A percentile compares a stretch with the other conserved stretches of the same genome.
Evolutionary conservation across 1,140 invertebrate species (phyloP).

Genomic region (Panagrolaimus sp.): DNA sequence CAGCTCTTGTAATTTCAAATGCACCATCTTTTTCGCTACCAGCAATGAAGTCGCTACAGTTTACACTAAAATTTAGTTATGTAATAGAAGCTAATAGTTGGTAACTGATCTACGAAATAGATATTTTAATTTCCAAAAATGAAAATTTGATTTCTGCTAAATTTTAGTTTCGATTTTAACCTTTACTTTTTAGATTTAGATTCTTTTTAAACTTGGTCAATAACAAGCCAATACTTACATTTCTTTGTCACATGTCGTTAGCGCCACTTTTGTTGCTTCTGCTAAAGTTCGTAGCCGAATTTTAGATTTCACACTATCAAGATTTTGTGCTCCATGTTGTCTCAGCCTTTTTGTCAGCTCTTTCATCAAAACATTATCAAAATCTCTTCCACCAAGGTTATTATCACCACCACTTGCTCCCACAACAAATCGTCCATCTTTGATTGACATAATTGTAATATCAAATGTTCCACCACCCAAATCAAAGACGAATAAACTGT

Average conservation of each 20-base stretch:
- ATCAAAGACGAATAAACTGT: slow-evolving; percentile 71
- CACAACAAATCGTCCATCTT: slow-evolving; percentile 85
- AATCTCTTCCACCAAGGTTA: slow-evolving; percentile 77
- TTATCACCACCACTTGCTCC: slow-evolving; percentile 67
- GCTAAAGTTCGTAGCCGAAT: slow-evolving; percentile 82
- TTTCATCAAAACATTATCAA: slow-evolving; percentile 76
- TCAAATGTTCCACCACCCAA: slow-evolving; percentile 93
- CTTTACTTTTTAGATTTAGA: no score
- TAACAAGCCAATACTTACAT: slow-evolving; percentile 52
- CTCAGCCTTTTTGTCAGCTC: slow-evolving; percentile 93
- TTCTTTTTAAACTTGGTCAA: no score
- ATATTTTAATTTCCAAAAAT: no score
- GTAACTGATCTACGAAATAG: no score
- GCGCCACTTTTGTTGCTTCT: slow-evolving; percentile 83
- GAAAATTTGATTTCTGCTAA: no score
- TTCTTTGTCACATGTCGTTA: slow-evolving; percentile 83
- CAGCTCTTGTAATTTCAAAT: no score
- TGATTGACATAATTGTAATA: slow-evolving; percentile 85
- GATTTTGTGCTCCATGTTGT: slow-evolving; percentile 37
- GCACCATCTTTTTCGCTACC: slow-evolving; percentile 63
- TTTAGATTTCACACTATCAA: slow-evolving; percentile 25
- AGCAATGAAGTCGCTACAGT: slow-evolving; percentile 68
- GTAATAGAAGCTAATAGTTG: no score
- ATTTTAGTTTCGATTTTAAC: no score
- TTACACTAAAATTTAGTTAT: no score